These are phyloP conservation scores for Diarsia rubi DNA, from an alignment of 2,888 invertebrate species.

Conservation along the genomic window DNA sequence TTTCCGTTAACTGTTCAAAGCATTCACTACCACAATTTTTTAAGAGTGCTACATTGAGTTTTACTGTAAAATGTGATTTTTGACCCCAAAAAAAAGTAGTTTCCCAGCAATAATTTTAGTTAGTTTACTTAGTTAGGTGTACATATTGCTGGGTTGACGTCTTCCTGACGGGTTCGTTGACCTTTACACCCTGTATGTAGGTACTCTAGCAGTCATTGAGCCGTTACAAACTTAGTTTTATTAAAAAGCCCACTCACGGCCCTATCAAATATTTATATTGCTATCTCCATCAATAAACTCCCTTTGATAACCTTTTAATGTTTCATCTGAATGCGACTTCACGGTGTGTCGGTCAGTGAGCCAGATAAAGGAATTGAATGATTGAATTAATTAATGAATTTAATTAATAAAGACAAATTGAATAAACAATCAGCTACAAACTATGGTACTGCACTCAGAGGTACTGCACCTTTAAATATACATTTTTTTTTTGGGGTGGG, in stretches of 20 bases:
- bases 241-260: slow-evolving; percentile 10
- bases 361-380: slow-evolving; percentile 24
- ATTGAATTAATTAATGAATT: not conserved
- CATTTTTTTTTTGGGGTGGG: too few species aligned
- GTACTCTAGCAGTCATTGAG: not conserved
- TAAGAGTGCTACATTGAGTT: too few species aligned
- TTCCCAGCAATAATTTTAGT: too few species aligned
- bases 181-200: too few species aligned
- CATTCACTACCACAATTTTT: too few species aligned
- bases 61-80: too few species aligned
- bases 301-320: slow-evolving; percentile 33
- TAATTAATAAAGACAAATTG: slow-evolving; percentile 3
- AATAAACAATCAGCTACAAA: slow-evolving; percentile 33
- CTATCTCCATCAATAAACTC: slow-evolving; percentile 21
- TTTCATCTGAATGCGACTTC: slow-evolving; percentile 58
- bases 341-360: slow-evolving; percentile 29
- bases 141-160: too few species aligned
- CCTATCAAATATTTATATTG: slow-evolving; percentile 14
- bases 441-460: not conserved
- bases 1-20: too few species aligned
- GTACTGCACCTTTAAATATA: too few species aligned
- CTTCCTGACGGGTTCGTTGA: too few species aligned
- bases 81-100: too few species aligned
- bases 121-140: too few species aligned
- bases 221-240: slow-evolving; percentile 26